These are phyloP conservation scores for Cataglyphis albicans DNA, from an alignment of 2,888 invertebrate genomes.

Conservation along the genomic window DNA sequence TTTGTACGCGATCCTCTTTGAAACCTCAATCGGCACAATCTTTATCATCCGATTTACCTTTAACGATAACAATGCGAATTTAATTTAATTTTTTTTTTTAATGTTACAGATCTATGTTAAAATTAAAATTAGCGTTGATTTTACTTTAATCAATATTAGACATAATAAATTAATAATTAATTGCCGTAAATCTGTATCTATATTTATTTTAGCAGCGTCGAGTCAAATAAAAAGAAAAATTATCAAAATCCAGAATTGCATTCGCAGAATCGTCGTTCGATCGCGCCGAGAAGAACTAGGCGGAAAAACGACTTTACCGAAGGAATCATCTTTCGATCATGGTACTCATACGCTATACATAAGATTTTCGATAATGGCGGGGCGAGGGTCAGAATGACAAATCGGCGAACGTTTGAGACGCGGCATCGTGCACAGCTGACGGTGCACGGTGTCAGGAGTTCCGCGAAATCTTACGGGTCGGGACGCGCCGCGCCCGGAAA, in stretches of 20 bases:
- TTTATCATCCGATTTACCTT: neutral
- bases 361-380: slow-evolving; percentile 50
- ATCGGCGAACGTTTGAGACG: slow-evolving; percentile 58
- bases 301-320: slow-evolving; percentile 4
- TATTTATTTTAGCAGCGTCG: neutral
- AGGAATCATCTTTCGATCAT: slow-evolving; percentile 43
- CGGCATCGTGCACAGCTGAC: slow-evolving; percentile 58
- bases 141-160: neutral
- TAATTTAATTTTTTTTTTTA: neutral
- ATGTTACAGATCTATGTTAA: neutral
- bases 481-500: slow-evolving; percentile 25
- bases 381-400: slow-evolving; percentile 61
- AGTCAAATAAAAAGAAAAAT: neutral
- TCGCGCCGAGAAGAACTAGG: neutral
- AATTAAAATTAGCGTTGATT: neutral
- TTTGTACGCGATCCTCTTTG: slow-evolving; percentile 10
- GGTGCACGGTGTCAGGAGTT: slow-evolving; percentile 15
- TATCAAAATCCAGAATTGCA: slow-evolving; percentile 38
- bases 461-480: slow-evolving; percentile 14
- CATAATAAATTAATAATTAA: neutral
- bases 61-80: neutral
- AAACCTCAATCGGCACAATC: slow-evolving; percentile 35
- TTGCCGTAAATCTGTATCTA: neutral
- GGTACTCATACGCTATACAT: neutral
- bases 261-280: neutral